A percentile compares a stretch with the other conserved stretches of the same genome.
phyloP scores from a whole-genome alignment of 2,797 vertebrate species.

The Sciurus vulgaris region DNA sequence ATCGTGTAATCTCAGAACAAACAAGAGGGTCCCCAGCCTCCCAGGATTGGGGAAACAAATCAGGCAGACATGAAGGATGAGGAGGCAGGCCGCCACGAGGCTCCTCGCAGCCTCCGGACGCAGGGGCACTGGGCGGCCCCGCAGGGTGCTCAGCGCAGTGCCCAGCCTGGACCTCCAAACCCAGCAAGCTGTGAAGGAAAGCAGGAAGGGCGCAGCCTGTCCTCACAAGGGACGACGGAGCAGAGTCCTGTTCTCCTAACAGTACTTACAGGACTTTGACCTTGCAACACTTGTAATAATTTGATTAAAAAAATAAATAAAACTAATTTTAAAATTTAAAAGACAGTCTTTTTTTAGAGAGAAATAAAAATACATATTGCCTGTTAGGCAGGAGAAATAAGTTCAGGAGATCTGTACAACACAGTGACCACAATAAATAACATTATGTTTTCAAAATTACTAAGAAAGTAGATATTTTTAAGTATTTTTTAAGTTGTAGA shows the following conservation, averaged over 20 bases:
- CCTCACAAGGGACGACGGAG: accelerated
- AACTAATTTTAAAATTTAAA: neutral
- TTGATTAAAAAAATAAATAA: neutral
- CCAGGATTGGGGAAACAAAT: neutral
- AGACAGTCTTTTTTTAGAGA: neutral
- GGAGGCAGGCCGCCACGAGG: neutral
- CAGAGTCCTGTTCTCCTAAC: neutral
- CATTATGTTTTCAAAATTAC: too few species aligned
- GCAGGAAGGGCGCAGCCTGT: neutral
- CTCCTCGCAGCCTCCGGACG: neutral
- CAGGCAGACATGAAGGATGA: too few species aligned
- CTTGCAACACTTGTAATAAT: neutral
- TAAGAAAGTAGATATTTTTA: too few species aligned
- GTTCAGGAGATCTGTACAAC: too few species aligned
- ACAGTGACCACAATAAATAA: too few species aligned
- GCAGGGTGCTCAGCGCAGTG: too few species aligned
- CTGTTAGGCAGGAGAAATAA: too few species aligned
- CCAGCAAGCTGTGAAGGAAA: neutral
- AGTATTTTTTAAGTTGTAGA: too few species aligned
- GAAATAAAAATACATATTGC: neutral
- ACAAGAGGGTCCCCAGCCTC: neutral
- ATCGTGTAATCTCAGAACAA: neutral
- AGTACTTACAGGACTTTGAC: neutral
- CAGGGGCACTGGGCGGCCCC: neutral
- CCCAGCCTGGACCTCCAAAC: neutral